phyloP scores from a whole-genome alignment of 2,888 invertebrate species.

The Trissonchulus sp. region DNA sequence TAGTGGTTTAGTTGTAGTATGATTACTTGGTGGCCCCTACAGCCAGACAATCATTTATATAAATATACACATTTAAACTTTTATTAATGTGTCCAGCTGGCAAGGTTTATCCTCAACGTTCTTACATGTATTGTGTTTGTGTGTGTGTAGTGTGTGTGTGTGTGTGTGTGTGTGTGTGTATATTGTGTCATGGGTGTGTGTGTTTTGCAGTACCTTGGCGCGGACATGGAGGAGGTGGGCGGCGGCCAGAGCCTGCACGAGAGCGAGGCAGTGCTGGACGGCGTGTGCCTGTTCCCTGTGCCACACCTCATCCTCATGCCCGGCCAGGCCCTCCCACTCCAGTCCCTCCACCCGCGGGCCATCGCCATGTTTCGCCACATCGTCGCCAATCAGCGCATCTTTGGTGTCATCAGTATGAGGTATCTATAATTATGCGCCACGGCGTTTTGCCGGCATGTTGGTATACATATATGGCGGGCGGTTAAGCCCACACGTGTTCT shows the following conservation, averaged over 20 bases:
- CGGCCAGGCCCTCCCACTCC: constrained; percentile 71
- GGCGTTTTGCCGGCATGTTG: neutral
- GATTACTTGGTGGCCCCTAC: too few relatives aligned
- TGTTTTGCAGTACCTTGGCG: constrained; percentile 60
- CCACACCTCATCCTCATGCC: constrained; percentile 66
- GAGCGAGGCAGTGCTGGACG: constrained; percentile 55
- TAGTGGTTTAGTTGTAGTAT: too few relatives aligned
- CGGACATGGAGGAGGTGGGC: constrained; percentile 61
- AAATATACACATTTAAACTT: too few relatives aligned
- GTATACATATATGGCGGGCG: neutral
- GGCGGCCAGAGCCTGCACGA: constrained; percentile 62
- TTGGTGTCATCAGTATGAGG: constrained; percentile 60
- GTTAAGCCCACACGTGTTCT: too few relatives aligned
- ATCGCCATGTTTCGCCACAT: constrained; percentile 61
- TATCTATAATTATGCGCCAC: too few relatives aligned
- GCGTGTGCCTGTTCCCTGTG: constrained; percentile 61
- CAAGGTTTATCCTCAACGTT: too few relatives aligned
- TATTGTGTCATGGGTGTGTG: too few relatives aligned
- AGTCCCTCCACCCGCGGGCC: constrained; percentile 59
- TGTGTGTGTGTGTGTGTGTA: too few relatives aligned
- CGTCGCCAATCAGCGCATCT: constrained; percentile 62
- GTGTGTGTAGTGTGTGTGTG: too few relatives aligned
- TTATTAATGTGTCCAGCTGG: too few relatives aligned
- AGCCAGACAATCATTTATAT: too few relatives aligned
- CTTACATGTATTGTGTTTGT: too few relatives aligned